A percentile compares a stretch with the other conserved stretches of the same genome.
These are phyloP conservation scores for Rutilus rutilus DNA, from an alignment of 2,113 vertebrate genomes.

Conservation along the genomic window DNA sequence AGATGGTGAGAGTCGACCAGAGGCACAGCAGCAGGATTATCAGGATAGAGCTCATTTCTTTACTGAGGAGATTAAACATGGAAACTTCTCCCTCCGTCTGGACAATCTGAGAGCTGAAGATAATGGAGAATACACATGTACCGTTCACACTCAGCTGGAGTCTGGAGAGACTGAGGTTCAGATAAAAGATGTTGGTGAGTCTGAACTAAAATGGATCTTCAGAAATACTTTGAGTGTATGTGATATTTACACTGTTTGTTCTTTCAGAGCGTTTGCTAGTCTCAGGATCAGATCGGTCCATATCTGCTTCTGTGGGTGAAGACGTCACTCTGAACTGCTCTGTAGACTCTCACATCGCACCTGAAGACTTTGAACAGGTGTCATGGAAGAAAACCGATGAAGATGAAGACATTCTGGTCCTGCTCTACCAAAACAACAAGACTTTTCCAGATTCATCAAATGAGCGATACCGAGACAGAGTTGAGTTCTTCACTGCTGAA, in stretches of 20 bases:
- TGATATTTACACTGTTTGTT: too few relatives aligned
- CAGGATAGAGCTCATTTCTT: background rate
- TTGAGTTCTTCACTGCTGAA: constrained; percentile 49
- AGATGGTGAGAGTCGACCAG: background rate
- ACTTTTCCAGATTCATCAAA: constrained; percentile 5
- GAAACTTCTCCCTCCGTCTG: background rate
- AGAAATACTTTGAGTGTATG: too few relatives aligned
- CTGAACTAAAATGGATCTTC: too few relatives aligned
- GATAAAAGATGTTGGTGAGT: too few relatives aligned
- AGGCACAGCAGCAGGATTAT: background rate
- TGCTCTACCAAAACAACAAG: constrained; percentile 30
- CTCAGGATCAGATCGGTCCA: too few relatives aligned
- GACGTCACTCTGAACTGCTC: too few relatives aligned
- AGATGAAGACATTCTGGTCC: constrained; percentile 1
- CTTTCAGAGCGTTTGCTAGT: too few relatives aligned
- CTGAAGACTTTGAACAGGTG: constrained; percentile 16
- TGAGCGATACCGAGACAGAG: constrained; percentile 27
- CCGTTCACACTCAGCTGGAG: background rate
- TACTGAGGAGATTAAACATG: background rate
- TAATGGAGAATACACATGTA: background rate
- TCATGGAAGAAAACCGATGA: constrained; percentile 43
- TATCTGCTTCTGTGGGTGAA: too few relatives aligned
- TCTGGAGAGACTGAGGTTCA: too few relatives aligned
- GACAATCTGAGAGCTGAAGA: background rate
- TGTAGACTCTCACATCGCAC: too few relatives aligned